Percentiles rank a stretch among this genome's conserved stretches.
These are phyloP conservation scores for Willisornis vidua DNA, from an alignment of 2,113 vertebrate species.

Conservation along the genomic window DNA sequence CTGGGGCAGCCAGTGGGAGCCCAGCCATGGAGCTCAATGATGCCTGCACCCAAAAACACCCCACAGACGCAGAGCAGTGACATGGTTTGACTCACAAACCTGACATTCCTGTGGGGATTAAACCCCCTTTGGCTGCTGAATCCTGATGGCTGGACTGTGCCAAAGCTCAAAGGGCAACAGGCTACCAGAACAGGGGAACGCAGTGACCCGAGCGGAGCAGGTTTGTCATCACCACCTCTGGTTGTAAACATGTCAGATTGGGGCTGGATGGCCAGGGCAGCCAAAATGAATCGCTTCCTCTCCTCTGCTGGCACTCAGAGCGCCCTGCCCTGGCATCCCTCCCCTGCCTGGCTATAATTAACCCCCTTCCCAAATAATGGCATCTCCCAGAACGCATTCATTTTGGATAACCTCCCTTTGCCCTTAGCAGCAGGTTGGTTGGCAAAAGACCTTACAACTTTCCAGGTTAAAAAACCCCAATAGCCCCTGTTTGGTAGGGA, in stretches of 20 bases:
- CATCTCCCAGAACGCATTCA: not conserved
- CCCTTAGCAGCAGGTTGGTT: not conserved
- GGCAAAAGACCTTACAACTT: not conserved
- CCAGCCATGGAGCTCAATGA: not conserved
- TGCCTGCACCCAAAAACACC: not conserved
- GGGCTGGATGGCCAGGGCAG: not conserved
- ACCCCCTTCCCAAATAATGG: not conserved
- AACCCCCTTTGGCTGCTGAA: not conserved
- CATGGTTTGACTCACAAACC: not conserved
- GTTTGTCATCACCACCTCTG: not conserved
- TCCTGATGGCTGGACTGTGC: not conserved
- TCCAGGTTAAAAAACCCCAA: not conserved
- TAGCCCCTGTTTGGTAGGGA: not conserved
- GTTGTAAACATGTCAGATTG: conserved; percentile 63
- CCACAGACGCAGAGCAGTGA: not conserved
- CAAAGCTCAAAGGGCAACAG: not conserved
- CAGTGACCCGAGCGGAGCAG: not conserved
- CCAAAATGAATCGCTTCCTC: not conserved
- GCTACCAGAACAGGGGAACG: not conserved
- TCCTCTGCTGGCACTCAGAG: not conserved
- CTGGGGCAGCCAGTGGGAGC: not conserved
- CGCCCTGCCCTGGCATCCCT: not conserved
- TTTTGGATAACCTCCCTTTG: not conserved
- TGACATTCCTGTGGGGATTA: not conserved
- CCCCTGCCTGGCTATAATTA: not conserved